Conservation (phyloP, 2,888 invertebrate genomes). For the Fissipunctia ypsillon region DNA sequence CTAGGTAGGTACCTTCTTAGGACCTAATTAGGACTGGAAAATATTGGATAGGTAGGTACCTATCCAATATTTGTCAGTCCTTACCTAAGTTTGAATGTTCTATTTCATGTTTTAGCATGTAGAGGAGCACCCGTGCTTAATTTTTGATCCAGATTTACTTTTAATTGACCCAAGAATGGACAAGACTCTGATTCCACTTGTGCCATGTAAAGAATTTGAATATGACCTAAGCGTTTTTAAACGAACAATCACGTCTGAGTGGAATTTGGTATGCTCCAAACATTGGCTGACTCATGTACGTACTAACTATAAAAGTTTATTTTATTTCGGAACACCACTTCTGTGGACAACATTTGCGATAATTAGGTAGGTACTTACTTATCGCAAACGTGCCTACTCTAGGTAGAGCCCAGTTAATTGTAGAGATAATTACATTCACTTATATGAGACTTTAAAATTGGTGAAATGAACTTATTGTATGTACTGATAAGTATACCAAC, state of each 20-base stretch:
- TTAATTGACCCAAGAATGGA: conserved; percentile 72
- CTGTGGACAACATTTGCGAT: too few relatives aligned
- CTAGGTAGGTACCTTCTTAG: too few relatives aligned
- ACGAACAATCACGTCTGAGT: conserved; percentile 92
- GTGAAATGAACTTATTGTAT: too few relatives aligned
- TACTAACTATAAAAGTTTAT: neutral
- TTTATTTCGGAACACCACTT: neutral
- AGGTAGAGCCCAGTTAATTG: too few relatives aligned
- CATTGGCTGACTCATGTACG: conserved; percentile 89
- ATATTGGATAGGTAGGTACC: too few relatives aligned
- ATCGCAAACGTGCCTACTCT: neutral
- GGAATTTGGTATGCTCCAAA: conserved; percentile 91
- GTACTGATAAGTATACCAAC: too few relatives aligned
- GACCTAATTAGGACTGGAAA: too few relatives aligned
- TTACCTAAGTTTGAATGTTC: neutral
- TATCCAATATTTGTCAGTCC: too few relatives aligned
- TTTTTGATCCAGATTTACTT: conserved; percentile 84
- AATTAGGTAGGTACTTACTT: too few relatives aligned
- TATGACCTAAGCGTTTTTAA: conserved; percentile 91
- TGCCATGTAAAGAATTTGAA: conserved; percentile 81
- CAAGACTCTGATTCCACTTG: conserved; percentile 78
- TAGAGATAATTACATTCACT: neutral
- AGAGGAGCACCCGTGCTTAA: conserved; percentile 83
- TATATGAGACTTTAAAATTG: neutral
- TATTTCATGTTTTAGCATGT: conserved; percentile 71